Percentiles rank a stretch among this genome's conserved stretches.
Conservation (phyloP, 2,888 invertebrate genomes). For the Heliconius hortense region DNA sequence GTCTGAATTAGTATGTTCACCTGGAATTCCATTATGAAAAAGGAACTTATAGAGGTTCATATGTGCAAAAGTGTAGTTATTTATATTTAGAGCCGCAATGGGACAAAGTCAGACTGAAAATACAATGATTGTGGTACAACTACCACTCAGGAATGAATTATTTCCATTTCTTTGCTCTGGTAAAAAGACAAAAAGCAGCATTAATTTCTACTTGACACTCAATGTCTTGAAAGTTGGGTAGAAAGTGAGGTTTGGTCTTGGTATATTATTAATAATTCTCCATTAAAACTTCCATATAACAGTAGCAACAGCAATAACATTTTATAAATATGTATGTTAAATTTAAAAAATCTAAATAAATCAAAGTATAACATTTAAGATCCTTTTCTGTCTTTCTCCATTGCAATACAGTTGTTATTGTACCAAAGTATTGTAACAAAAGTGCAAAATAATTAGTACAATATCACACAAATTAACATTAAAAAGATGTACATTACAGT, state of each 20-base stretch:
- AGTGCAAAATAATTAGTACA: background rate
- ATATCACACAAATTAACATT: background rate
- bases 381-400: background rate
- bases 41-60: background rate
- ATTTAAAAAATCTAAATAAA: background rate
- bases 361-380: no score
- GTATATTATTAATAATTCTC: no score
- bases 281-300: no score
- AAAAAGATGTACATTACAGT: background rate
- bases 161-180: background rate
- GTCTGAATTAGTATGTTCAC: conserved; percentile 76
- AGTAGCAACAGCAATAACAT: background rate
- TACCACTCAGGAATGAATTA: background rate
- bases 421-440: background rate
- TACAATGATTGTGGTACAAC: background rate
- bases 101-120: background rate
- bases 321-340: no score
- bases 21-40: conserved; percentile 49
- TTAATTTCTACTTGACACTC: background rate
- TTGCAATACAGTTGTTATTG: background rate
- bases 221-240: background rate
- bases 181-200: background rate
- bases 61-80: background rate
- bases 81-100: background rate
- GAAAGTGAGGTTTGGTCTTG: background rate